phyloP scores from a whole-genome alignment of 2,888 invertebrate species.

The Gisinianus flammeolus region DNA sequence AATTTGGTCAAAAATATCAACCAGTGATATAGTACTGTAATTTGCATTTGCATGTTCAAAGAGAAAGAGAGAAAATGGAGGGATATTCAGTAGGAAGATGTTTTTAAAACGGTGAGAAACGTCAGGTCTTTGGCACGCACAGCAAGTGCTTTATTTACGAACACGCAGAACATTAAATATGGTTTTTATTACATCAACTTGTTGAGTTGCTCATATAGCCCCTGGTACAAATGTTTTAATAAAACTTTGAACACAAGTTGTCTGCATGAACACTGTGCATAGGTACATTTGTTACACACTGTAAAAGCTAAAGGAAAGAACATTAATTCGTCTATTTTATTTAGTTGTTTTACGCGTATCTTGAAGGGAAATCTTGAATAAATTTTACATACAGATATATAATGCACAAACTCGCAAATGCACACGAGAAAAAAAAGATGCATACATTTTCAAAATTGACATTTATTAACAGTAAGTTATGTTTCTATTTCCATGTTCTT shows the following conservation, averaged over 20 bases:
- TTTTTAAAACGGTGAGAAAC: conserved; percentile 25
- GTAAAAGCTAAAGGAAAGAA: too few species aligned
- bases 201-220: conserved; percentile 4
- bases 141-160: conserved; percentile 31
- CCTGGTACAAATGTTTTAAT: conserved; percentile 5
- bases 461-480: background rate
- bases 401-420: conserved; percentile 6
- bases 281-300: too few species aligned
- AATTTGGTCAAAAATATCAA: too few species aligned
- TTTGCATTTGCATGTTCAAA: too few species aligned
- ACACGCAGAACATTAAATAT: conserved; percentile 7
- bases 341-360: conserved; percentile 21
- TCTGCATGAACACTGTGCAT: too few species aligned
- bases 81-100: conserved; percentile 3
- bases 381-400: background rate
- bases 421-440: background rate
- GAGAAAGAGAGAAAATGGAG: background rate
- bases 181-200: conserved; percentile 5
- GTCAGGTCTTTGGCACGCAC: conserved; percentile 12
- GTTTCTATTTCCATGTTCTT: background rate
- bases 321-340: conserved; percentile 1
- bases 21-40: too few species aligned
- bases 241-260: too few species aligned
- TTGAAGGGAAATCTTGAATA: conserved; percentile 16
- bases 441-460: background rate